Evolutionary conservation across 2,797 vertebrate species (phyloP), one percentile per base, ranked within the genome.

Genomic region (Cyclura pinguis): DNA sequence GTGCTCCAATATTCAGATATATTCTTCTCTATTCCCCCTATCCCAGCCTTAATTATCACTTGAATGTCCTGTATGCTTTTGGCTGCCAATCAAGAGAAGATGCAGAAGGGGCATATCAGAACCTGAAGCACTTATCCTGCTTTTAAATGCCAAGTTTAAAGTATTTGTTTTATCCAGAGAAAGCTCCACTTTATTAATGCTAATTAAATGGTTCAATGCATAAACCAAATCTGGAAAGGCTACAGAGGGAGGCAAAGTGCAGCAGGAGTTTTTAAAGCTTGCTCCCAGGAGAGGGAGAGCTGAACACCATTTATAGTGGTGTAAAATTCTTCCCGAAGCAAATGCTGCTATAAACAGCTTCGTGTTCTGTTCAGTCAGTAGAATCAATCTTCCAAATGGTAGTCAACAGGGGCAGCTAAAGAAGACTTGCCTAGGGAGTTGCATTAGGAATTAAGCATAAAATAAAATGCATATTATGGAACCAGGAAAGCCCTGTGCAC

Each of bases 311-410:
- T 86, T 89, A 27, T 64, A n/a, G 3, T 82, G 29, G 52, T 69
- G 35, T 89, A 91, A 91, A 69, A 91, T 50, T 47, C 73, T 38
- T 78, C 59, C 81, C 29, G 20, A 57, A 84, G 74, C 81, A 72
- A 88, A 72, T 59, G 27, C 29, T 27, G 50, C 50, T 50, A 73
- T 80, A 69, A 88, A 88, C 50, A 20, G 80, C 22, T 83, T 29
- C 12, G 72, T 78, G 59, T 77, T 78, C 47, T 78, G 7, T 78
- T 72, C 22, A 6, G 29, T 8, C 22, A 24, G 5, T 7, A 38
- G 62, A 91, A 78, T n/a, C 64, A 32, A 22, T 83, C 88, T 89
- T 91, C 90, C 6, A 64, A 35, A 42, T 2, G 80, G 0, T 62
- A 88, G 89, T 88, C 83, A 86, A 47, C 6, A 88, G 13, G 4